A percentile compares a stretch with the other conserved stretches of the same genome.
Conservation (phyloP, 2,888 invertebrate species). For the Euproctis similis region DNA sequence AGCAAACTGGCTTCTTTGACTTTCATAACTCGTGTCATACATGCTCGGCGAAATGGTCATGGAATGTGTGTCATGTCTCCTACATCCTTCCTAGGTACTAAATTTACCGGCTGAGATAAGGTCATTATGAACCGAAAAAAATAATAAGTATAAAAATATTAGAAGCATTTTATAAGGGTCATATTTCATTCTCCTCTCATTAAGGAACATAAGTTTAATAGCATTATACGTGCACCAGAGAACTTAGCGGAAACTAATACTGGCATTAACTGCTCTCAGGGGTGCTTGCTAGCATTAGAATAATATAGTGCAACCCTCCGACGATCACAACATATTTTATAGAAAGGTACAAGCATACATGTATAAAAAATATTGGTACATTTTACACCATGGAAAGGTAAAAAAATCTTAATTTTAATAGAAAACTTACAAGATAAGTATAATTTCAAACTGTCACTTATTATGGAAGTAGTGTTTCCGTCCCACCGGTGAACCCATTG, state of each 20-base stretch:
- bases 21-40: too few relatives aligned
- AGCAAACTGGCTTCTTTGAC: too few relatives aligned
- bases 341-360: slow-evolving; percentile 28
- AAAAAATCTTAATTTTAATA: too few relatives aligned
- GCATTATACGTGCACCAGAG: slow-evolving; percentile 8
- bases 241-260: slow-evolving; percentile 19
- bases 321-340: slow-evolving; percentile 15
- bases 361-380: slow-evolving; percentile 29
- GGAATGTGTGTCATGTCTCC: too few relatives aligned
- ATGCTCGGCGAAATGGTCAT: too few relatives aligned
- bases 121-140: too few relatives aligned
- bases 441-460: slow-evolving; percentile 21
- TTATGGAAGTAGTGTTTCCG: too few relatives aligned
- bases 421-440: slow-evolving; percentile 21
- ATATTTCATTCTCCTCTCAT: neutral
- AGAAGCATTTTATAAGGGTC: neutral
- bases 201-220: slow-evolving; percentile 1
- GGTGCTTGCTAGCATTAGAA: slow-evolving; percentile 14
- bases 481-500: slow-evolving; percentile 27
- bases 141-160: too few relatives aligned
- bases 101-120: too few relatives aligned
- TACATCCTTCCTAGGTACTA: too few relatives aligned
- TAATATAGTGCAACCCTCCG: slow-evolving; percentile 18
- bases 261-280: slow-evolving; percentile 16
- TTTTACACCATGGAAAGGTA: too few relatives aligned